Conservation (phyloP, 1,140 invertebrate species). For the Drosophila parabipectinata region DNA sequence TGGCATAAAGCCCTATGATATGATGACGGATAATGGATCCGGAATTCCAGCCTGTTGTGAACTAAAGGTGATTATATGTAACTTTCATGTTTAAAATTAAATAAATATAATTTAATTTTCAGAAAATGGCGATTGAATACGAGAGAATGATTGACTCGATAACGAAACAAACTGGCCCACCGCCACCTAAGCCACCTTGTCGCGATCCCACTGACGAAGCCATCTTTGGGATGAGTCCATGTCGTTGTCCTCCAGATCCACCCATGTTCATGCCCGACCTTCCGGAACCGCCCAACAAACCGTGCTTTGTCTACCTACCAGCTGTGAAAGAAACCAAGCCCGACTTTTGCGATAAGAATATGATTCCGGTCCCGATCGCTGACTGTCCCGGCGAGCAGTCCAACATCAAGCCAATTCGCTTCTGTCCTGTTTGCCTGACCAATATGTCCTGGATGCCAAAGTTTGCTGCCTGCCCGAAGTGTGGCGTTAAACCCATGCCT, state of each 20-base stretch:
- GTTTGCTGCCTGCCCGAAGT: slow-evolving; percentile 65
- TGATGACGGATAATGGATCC: slow-evolving; percentile 8
- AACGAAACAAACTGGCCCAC: slow-evolving; percentile 7
- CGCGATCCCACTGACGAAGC: slow-evolving; percentile 17
- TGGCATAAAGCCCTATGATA: slow-evolving; percentile 5
- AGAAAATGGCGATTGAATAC: slow-evolving; percentile 65
- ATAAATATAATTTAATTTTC: background rate
- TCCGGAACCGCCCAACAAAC: slow-evolving; percentile 9
- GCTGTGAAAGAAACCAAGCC: background rate
- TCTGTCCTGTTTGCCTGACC: slow-evolving; percentile 69
- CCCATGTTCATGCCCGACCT: background rate
- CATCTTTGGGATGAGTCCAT: slow-evolving; percentile 21
- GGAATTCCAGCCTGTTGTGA: slow-evolving; percentile 42
- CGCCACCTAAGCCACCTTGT: slow-evolving; percentile 18
- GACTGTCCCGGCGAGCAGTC: slow-evolving; percentile 19
- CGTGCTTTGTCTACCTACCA: slow-evolving; percentile 30
- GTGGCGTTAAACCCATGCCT: slow-evolving; percentile 62
- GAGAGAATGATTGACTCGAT: slow-evolving; percentile 48
- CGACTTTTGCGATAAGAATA: slow-evolving; percentile 9
- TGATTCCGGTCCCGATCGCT: slow-evolving; percentile 28
- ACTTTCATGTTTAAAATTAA: background rate
- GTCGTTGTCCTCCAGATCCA: slow-evolving; percentile 5
- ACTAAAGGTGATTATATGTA: slow-evolving; percentile 49
- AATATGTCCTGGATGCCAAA: slow-evolving; percentile 75
- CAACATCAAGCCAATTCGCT: slow-evolving; percentile 51